A percentile compares a stretch with the other conserved stretches of the same genome.
These are phyloP conservation scores for Tenebrio molitor DNA, from an alignment of 1,140 invertebrate genomes.

Conservation along the genomic window DNA sequence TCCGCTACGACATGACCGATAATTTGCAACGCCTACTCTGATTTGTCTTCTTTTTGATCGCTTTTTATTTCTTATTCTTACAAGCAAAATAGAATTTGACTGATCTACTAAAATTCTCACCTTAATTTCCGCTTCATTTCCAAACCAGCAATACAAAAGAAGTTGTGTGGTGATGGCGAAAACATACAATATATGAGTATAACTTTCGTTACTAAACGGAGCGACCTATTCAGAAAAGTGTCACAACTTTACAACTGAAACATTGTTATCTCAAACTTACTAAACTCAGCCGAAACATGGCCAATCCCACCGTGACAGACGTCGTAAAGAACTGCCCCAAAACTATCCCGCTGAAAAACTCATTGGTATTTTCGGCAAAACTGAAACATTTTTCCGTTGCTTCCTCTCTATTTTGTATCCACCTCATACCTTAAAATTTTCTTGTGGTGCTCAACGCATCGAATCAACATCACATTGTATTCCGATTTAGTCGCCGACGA, in stretches of 20 bases:
- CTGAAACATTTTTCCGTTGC: background rate
- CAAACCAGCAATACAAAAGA: slow-evolving; percentile 18
- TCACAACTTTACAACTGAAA: background rate
- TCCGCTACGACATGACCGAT: too few species aligned
- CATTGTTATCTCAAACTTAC: background rate
- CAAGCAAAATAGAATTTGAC: too few species aligned
- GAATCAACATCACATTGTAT: background rate
- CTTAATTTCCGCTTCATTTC: slow-evolving; percentile 14
- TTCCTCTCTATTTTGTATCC: background rate
- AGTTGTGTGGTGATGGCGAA: background rate
- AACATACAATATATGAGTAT: background rate
- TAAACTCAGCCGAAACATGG: slow-evolving; percentile 13
- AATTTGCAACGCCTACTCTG: too few species aligned
- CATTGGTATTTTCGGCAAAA: background rate
- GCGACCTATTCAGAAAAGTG: background rate
- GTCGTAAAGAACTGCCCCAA: background rate
- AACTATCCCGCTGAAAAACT: background rate
- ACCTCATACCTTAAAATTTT: background rate
- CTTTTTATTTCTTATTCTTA: too few species aligned
- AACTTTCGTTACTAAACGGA: background rate
- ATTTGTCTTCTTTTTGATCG: too few species aligned
- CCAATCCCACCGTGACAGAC: background rate
- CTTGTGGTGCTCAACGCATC: background rate
- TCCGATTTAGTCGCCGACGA: background rate
- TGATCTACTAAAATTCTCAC: too few species aligned